These are phyloP conservation scores for Periplaneta americana DNA, from an alignment of 1,140 invertebrate species.

Conservation along the genomic window DNA sequence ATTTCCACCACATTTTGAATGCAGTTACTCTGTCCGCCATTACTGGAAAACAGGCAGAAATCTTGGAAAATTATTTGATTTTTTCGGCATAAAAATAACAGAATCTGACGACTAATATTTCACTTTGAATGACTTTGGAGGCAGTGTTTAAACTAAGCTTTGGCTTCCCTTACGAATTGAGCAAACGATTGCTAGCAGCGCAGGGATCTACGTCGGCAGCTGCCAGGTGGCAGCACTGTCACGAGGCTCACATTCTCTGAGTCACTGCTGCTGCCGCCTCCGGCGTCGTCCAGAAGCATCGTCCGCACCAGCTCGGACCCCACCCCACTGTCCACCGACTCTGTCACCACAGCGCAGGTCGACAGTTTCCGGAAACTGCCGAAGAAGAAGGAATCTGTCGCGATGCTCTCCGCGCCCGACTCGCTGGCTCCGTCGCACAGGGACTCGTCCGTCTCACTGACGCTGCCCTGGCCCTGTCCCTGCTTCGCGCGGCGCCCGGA, in stretches of 20 bases:
- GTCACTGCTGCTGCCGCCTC: slow-evolving; percentile 34
- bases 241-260: slow-evolving; percentile 44
- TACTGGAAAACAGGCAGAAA: too few relatives aligned
- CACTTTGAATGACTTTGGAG: too few relatives aligned
- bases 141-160: too few relatives aligned
- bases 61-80: too few relatives aligned
- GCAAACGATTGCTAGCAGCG: not conserved
- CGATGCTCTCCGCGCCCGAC: slow-evolving; percentile 76
- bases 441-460: slow-evolving; percentile 20
- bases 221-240: slow-evolving; percentile 36
- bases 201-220: slow-evolving; percentile 26
- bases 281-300: slow-evolving; percentile 24
- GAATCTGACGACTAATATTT: too few relatives aligned
- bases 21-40: too few relatives aligned
- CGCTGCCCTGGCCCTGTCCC: slow-evolving; percentile 33
- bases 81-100: too few relatives aligned
- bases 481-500: slow-evolving; percentile 27
- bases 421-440: slow-evolving; percentile 67
- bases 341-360: slow-evolving; percentile 11
- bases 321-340: slow-evolving; percentile 25
- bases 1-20: too few relatives aligned
- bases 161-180: too few relatives aligned
- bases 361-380: slow-evolving; percentile 48
- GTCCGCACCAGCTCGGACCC: slow-evolving; percentile 27
- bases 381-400: slow-evolving; percentile 77